Percentiles rank a stretch among this genome's conserved stretches.
phyloP scores from a whole-genome alignment of 1,140 invertebrate species.

The Antheraea mylitta region DNA sequence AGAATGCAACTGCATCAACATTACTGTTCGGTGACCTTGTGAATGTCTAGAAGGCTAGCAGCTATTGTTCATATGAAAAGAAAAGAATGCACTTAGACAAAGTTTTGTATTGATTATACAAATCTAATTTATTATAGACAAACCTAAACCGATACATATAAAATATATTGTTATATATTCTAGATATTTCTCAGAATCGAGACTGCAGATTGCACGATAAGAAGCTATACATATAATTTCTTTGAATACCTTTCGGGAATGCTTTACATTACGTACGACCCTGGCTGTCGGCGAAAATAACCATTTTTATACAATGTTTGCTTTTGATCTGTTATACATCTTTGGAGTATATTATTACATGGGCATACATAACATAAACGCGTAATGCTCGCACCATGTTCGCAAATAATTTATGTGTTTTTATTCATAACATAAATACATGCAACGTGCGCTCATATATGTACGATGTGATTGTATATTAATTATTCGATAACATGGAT shows the following conservation, averaged over 20 bases:
- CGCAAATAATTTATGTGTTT: background rate
- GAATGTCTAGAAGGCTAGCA: background rate
- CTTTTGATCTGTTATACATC: conserved; percentile 26
- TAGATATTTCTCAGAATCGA: background rate
- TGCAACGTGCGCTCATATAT: background rate
- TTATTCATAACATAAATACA: background rate
- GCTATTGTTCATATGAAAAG: background rate
- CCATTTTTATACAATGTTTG: conserved; percentile 39
- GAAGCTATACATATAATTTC: conserved; percentile 7
- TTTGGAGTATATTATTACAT: conserved; percentile 2
- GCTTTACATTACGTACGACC: conserved; percentile 23
- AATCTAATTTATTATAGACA: no score
- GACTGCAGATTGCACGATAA: background rate
- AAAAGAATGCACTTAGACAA: no score
- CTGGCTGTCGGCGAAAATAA: conserved; percentile 37
- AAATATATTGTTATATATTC: background rate
- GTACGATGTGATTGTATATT: background rate
- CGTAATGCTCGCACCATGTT: background rate
- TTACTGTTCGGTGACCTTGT: background rate
- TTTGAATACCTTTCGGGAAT: conserved; percentile 9
- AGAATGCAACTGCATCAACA: conserved; percentile 1
- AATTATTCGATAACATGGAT: no score
- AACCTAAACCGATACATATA: no score
- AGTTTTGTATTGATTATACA: background rate
- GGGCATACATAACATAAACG: conserved; percentile 1